Evolutionary conservation across 2,797 vertebrate species (phyloP).

Genomic region (Coracias cyanogaster): DNA sequence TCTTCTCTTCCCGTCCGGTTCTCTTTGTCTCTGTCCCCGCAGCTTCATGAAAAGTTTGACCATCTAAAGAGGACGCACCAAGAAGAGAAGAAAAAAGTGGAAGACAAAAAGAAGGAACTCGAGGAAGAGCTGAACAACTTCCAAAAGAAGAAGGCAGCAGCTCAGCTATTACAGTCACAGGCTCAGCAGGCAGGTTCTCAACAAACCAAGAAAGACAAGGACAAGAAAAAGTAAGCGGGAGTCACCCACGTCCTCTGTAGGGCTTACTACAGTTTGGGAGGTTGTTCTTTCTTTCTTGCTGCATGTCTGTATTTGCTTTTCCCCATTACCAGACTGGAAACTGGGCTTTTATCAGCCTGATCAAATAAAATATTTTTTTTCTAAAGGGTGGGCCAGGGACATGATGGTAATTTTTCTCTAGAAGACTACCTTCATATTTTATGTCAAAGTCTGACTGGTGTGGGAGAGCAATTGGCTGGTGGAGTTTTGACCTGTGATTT

Average conservation of each 20-base stretch:
- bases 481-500: background rate
- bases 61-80: slow-evolving; percentile 85
- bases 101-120: slow-evolving; percentile 86
- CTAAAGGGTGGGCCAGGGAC: slow-evolving; percentile 58
- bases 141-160: slow-evolving; percentile 85
- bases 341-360: slow-evolving; percentile 72
- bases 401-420: slow-evolving; percentile 61
- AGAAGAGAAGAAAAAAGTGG: slow-evolving; percentile 86
- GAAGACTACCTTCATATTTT: slow-evolving; percentile 38
- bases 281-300: slow-evolving; percentile 59
- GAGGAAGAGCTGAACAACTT: slow-evolving; percentile 85
- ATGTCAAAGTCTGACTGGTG: background rate
- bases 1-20: background rate
- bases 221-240: slow-evolving; percentile 88
- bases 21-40: background rate
- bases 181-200: slow-evolving; percentile 85
- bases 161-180: slow-evolving; percentile 84
- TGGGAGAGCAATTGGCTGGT: background rate
- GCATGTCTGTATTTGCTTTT: slow-evolving; percentile 78
- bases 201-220: slow-evolving; percentile 88
- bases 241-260: slow-evolving; percentile 41
- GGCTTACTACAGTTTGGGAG: slow-evolving; percentile 43
- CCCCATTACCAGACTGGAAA: slow-evolving; percentile 77
- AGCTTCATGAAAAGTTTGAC: slow-evolving; percentile 87
- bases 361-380: slow-evolving; percentile 73